Base-by-base conservation (phyloP, 2,888 invertebrate genomes). In the Zaprionus bogoriensis region DNA sequence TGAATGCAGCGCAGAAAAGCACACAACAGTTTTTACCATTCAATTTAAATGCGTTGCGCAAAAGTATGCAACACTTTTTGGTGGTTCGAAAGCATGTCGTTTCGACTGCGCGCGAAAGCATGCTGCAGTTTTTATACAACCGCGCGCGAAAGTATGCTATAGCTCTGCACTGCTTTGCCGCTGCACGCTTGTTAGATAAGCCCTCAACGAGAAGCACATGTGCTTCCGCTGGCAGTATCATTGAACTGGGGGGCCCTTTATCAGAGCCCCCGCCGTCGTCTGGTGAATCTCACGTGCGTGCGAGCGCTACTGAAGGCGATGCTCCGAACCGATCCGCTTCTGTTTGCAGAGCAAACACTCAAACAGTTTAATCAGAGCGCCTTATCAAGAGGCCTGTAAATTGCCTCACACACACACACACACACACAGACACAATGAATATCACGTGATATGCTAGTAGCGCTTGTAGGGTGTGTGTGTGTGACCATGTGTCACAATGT, bases 351-450 rank as follows among this genome's bases (percentile, higher is more conserved):
- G 67, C 67, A 75, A 64, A 68, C 68, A 69, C 54, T 74, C 68
- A 72, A 77, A 67, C 74, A 77, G 73, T 83, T 71, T 81, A 83
- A 81, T 77, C 81, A 67, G 59, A 55, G 25, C 38, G 22, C n/a
- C 73, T 67, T 79, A 81, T 82, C 83, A 46, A 28, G 17, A 45
- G 41, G 7, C 32, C 52, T 30, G 36, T 67, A 61, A 74, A 82
- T 79, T 79, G 74, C 79, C 77, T 64, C 77, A 74, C 59, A 54
- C 42, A 57, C 23, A 46, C 36, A 63, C 30, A 27, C 32, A 36
- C 25, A 36, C n/a, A 54, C 20, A 3, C 23, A 23, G 5, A n/a
- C 9, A 27, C 50, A 25, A 38, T 39, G 39, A 50, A 64, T 64
- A 72, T 67, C 78, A 78, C 78, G 78, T 81, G 78, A 78, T 81